Percentiles rank a stretch among this genome's conserved stretches.
Conservation (phyloP, 2,797 vertebrate genomes). For the Salmo trutta region DNA sequence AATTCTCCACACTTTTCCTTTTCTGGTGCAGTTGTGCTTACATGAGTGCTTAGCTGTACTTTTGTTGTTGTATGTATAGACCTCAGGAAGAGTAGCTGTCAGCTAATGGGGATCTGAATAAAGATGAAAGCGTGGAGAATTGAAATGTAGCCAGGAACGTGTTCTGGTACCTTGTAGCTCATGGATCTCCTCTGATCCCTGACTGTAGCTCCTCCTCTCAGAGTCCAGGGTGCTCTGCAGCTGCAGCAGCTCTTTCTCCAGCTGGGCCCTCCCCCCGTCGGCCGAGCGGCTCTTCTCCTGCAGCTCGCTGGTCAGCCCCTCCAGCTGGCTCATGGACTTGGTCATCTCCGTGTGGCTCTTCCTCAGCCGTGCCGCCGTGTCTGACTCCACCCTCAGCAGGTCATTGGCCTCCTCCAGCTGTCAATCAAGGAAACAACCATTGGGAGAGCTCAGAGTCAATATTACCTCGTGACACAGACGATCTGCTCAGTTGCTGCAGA, state of each 20-base stretch:
- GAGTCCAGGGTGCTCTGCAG: conserved; percentile 93
- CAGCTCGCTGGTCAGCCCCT: conserved; percentile 89
- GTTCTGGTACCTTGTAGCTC: conserved; percentile 89
- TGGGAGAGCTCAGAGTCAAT: background rate
- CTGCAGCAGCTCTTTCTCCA: conserved; percentile 90
- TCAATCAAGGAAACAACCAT: conserved; percentile 8
- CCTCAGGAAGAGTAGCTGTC: background rate
- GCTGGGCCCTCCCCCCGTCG: conserved; percentile 85
- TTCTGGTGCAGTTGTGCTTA: background rate
- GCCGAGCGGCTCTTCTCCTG: conserved; percentile 87
- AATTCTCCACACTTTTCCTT: background rate
- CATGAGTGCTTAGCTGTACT: background rate
- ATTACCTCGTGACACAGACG: background rate
- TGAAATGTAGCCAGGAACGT: background rate
- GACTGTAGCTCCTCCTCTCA: conserved; percentile 90
- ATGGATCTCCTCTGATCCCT: conserved; percentile 94
- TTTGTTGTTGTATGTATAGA: background rate
- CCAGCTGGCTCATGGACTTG: conserved; percentile 89
- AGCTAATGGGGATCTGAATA: background rate
- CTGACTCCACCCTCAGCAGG: conserved; percentile 91
- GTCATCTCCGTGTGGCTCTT: conserved; percentile 93
- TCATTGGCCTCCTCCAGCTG: conserved; percentile 96
- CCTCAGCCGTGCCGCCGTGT: conserved; percentile 90
- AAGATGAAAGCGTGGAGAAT: background rate
- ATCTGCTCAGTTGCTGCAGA: background rate